Evolutionary conservation across 2,797 vertebrate genomes (phyloP), one percentile per base, ranked within the genome.

Genomic region (Pseudochirops corinnae): DNA sequence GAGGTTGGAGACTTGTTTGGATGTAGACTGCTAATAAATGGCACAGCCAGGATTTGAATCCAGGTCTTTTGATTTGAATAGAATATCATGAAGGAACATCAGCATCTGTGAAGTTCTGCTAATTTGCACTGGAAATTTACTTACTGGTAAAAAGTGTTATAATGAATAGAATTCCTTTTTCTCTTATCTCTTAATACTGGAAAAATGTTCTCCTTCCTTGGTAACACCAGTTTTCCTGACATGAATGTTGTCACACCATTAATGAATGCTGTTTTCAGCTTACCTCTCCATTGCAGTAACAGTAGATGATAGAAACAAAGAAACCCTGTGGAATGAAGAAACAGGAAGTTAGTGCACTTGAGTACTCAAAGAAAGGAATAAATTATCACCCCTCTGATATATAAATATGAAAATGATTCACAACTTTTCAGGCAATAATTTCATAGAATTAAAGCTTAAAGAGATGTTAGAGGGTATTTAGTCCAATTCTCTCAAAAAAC

Each of bases 241-340:
- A 56, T 46, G n/a, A 46, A 82, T 82, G 3, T 5, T 82, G 16
- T 93, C 60, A 58, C 1, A 58, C 90, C n/a, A n/a, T 67, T 57
- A 74, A 26, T 33, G 13, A 3, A 31, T 60, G 67, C 12, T 39
- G 10, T 67, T 91, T 53, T 91, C 39, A 3, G 98, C 99, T 99
- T 97, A 99, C 99, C 99, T 99, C 99, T 94, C 99, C 99, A 5
- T 99, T 99, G 98, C 99, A 99, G 98, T 99, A 99, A 97, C 99
- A 99, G 95, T 99, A 99, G 96, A 99, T 99, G 93, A 99, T 99
- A 90, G 99, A 99, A 96, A 99, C 99, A 97, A 99, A 99, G 98
- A 99, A 99, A 31, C 99, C 99, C 99, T 99, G 98, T 18, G 97
- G 97, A 95, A 94, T 55, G 97, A 92, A 50, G 90, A 96, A 58